Conservation (phyloP, 2,888 invertebrate species). For the Drosophila anceps region DNA sequence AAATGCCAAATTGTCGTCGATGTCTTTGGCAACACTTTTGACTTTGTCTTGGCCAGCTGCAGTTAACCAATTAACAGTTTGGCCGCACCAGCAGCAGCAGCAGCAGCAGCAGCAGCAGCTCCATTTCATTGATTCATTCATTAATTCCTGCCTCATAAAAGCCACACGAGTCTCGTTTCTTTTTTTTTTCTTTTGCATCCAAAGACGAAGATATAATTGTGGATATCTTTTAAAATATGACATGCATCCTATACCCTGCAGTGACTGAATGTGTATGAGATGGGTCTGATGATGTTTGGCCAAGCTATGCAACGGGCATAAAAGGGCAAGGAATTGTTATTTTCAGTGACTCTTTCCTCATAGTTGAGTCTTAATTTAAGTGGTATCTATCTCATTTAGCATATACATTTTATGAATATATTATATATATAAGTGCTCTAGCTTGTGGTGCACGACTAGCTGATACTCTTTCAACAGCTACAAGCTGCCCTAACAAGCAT, state of each 20-base stretch:
- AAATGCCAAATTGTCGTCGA: slow-evolving; percentile 35
- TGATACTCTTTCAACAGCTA: background rate
- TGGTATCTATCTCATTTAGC: no score
- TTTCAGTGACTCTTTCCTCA: no score
- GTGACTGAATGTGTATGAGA: no score
- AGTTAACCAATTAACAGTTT: slow-evolving; percentile 24
- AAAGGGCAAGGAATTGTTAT: no score
- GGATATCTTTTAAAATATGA: background rate
- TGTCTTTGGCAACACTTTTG: slow-evolving; percentile 51
- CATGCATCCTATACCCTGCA: slow-evolving; percentile 4
- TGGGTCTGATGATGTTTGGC: background rate
- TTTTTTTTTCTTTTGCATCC: background rate
- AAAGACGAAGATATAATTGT: slow-evolving; percentile 3
- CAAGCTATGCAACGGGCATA: background rate
- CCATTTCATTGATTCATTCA: slow-evolving; percentile 63
- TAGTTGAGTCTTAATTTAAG: no score
- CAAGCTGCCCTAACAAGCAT: background rate
- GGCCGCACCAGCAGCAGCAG: slow-evolving; percentile 17
- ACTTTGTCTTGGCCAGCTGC: slow-evolving; percentile 45
- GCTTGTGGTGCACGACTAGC: background rate
- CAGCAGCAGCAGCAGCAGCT: slow-evolving; percentile 23
- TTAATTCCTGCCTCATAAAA: slow-evolving; percentile 44
- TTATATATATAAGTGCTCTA: no score
- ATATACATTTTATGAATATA: no score
- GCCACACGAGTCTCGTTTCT: slow-evolving; percentile 18